Evolutionary conservation across 2,113 vertebrate species (phyloP).

Genomic region (Fregetta grallaria): DNA sequence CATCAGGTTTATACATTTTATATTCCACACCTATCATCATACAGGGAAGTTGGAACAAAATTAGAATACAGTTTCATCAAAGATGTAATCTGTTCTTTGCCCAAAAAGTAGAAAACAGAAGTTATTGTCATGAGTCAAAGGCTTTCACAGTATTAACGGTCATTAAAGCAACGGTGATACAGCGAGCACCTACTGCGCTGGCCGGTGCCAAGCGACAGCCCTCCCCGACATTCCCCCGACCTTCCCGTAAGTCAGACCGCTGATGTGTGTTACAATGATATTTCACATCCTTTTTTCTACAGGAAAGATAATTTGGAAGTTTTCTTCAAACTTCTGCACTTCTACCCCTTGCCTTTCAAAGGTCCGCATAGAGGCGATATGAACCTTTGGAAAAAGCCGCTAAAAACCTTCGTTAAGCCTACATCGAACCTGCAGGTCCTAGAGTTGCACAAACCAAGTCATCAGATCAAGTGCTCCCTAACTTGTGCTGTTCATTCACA

Average conservation of each 20-base stretch:
- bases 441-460: not conserved
- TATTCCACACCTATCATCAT: no score
- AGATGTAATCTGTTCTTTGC: not conserved
- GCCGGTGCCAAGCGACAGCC: not conserved
- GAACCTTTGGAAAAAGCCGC: not conserved
- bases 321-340: not conserved
- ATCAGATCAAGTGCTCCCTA: not conserved
- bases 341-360: not conserved
- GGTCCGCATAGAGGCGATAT: rapidly evolving
- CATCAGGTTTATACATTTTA: not conserved
- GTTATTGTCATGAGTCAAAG: not conserved
- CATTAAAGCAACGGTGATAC: not conserved
- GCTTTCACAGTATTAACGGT: not conserved
- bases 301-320: not conserved
- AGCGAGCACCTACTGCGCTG: not conserved
- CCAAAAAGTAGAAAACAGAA: not conserved
- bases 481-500: not conserved
- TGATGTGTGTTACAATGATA: no score
- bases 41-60: not conserved
- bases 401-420: no score
- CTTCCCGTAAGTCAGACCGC: not conserved
- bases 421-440: not conserved
- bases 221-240: not conserved
- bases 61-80: not conserved
- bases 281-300: not conserved